These are phyloP conservation scores for Axinella damicornis DNA, from an alignment of 37 sponge, comb jelly and placozoan genomes.

Conservation along the genomic window DNA sequence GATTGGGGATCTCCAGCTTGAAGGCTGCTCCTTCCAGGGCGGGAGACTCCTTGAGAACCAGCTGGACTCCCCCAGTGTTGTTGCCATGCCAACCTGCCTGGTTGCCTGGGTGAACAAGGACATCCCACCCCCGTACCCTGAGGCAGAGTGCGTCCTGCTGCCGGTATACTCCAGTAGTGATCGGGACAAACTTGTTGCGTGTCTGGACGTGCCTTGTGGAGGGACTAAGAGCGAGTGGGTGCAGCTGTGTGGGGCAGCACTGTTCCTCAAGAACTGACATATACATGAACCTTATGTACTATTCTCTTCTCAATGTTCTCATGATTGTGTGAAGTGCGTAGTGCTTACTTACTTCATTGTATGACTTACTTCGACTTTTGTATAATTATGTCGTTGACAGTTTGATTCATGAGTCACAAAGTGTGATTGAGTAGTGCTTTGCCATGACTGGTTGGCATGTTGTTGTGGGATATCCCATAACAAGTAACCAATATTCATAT, in stretches of 20 bases:
- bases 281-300: no score
- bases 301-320: no score
- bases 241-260: constrained; percentile 69
- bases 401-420: no score
- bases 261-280: constrained; percentile 71
- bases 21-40: constrained; percentile 94
- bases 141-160: constrained; percentile 48
- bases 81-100: constrained; percentile 77
- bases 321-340: no score
- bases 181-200: constrained; percentile 73
- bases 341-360: no score
- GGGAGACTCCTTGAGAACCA: constrained; percentile 59
- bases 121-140: constrained; percentile 55
- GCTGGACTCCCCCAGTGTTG: constrained; percentile 78
- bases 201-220: constrained; percentile 71
- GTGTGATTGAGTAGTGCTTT: no score
- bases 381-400: no score
- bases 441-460: no score
- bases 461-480: no score
- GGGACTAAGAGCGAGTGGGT: constrained; percentile 4
- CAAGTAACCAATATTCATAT: no score
- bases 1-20: constrained; percentile 84
- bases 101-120: constrained; percentile 89
- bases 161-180: constrained; percentile 68
- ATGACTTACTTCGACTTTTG: no score